These are phyloP conservation scores for Podarcis lilfordi DNA, from an alignment of 2,797 vertebrate genomes.

Conservation along the genomic window DNA sequence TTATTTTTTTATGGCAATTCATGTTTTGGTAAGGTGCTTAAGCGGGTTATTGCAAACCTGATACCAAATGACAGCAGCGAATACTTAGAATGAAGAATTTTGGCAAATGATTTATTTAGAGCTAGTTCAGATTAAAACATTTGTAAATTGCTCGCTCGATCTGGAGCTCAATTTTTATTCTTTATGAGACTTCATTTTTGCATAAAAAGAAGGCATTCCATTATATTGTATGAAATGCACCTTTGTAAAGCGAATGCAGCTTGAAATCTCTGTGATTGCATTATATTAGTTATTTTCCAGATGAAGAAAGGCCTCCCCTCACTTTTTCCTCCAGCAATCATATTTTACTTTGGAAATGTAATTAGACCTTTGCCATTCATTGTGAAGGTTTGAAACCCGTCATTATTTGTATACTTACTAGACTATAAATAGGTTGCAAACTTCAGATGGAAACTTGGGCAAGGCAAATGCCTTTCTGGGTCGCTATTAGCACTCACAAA, in stretches of 20 bases:
- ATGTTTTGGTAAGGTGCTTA: constrained; percentile 11
- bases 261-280: constrained; percentile 25
- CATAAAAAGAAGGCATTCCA: neutral
- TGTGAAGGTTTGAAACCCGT: constrained; percentile 31
- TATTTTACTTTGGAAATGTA: constrained; percentile 32
- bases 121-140: constrained; percentile 34
- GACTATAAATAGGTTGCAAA: constrained; percentile 39
- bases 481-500: neutral
- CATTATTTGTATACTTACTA: constrained; percentile 29
- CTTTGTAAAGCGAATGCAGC: constrained; percentile 39
- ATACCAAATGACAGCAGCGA: neutral
- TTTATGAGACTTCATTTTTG: neutral
- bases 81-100: constrained; percentile 34
- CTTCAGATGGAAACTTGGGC: constrained; percentile 31
- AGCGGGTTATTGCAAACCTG: constrained; percentile 13
- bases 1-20: no score
- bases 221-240: constrained; percentile 48
- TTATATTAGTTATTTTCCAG: constrained; percentile 32
- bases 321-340: constrained; percentile 14
- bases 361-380: constrained; percentile 43
- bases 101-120: neutral
- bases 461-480: neutral
- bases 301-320: constrained; percentile 20
- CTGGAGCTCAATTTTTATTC: constrained; percentile 51
- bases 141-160: constrained; percentile 24